phyloP scores from a whole-genome alignment of 2,113 vertebrate species.

The Xenopus laevis region DNA sequence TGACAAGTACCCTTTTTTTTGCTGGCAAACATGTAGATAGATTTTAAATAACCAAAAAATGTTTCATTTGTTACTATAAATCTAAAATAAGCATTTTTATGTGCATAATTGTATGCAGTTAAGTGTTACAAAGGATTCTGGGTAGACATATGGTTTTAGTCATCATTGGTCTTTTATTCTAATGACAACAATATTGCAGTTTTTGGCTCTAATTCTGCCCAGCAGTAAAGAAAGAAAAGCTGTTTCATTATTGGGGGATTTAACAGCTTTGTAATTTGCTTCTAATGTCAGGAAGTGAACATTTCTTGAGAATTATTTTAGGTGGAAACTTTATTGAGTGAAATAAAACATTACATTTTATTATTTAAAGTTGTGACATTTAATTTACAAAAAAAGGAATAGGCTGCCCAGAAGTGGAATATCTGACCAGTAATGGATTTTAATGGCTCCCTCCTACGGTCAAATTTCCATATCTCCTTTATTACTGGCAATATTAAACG shows the following conservation, averaged over 20 bases:
- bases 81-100: too few species aligned
- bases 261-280: conserved; percentile 33
- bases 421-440: conserved; percentile 40
- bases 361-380: conserved; percentile 45
- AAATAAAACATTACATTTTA: conserved; percentile 44
- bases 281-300: conserved; percentile 37
- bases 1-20: too few species aligned
- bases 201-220: too few species aligned
- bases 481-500: conserved; percentile 42
- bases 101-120: too few species aligned
- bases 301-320: conserved; percentile 34
- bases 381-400: conserved; percentile 33
- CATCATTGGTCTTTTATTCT: too few species aligned
- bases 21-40: too few species aligned
- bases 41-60: too few species aligned
- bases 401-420: conserved; percentile 30
- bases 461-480: conserved; percentile 36
- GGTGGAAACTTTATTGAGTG: conserved; percentile 30
- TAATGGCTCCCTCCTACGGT: conserved; percentile 29
- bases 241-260: conserved; percentile 21
- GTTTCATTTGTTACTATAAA: too few species aligned
- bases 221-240: too few species aligned
- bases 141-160: too few species aligned
- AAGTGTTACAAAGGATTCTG: too few species aligned
- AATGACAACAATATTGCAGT: too few species aligned